Evolutionary conservation across 2,113 vertebrate species (phyloP), one percentile per base, ranked within the genome.

Genomic region (Trogon melanurus): DNA sequence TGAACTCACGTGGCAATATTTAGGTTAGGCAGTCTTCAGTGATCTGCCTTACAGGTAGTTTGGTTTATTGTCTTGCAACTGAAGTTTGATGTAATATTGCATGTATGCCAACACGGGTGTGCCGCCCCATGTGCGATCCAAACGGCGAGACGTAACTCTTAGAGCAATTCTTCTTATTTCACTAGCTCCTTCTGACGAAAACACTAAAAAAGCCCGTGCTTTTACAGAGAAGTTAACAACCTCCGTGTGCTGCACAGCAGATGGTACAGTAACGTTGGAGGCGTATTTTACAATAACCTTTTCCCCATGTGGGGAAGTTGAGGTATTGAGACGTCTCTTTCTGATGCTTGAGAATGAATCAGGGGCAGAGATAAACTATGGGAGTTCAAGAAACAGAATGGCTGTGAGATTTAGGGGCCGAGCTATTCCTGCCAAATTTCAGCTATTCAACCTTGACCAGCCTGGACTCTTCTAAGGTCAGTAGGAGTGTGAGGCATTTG

Each of bases 271-370:
- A 92, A 84, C 75, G 90, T 84, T 48, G 73, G 90, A 38, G 95
- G 88, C 65, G 53, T 93, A 67, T 95, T 97, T 96, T 92, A 96
- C 92, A 93, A 94, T 95, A 90, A 91, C 69, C 67, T 84, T 92
- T 81, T 81, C 86, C 83, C 83, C 65, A 89, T 65, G 26, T 5
- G 26, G 82, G 67, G 75, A 93, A 84, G 61, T 26, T 5, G 85
- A 95, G 88, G 88, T 66, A 81, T 45, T 45, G 85, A 83, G 83
- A 50, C 96, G 29, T n/a, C 44, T 90, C 67, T 41, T 79, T 73
- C 65, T 91, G 51, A 47, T 61, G 74, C 78, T 9, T 85, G 53
- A 79, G 38, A 72, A 51, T 50, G 12, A 88, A 79, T 67, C 45
- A 69, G 56, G 60, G 66, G 25, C 57, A 65, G 66, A 47, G 27